Conservation (phyloP, 2,888 invertebrate species). For the Fragum fragum region DNA sequence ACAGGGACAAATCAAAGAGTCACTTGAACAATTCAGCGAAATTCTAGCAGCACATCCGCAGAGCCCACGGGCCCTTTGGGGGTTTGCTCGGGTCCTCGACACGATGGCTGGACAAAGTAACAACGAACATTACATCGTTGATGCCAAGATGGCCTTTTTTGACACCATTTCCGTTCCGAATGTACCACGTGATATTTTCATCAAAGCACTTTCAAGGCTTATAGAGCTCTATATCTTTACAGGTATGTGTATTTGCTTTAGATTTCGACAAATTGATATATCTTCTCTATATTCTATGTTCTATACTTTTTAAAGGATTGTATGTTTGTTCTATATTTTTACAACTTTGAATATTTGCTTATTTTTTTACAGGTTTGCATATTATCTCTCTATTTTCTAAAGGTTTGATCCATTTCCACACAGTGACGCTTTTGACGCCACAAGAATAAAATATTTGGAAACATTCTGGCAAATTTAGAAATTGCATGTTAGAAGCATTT, state of each 20-base stretch:
- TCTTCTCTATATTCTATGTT: too few relatives aligned
- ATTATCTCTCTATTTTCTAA: too few relatives aligned
- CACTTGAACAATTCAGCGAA: not conserved
- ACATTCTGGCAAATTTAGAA: too few relatives aligned
- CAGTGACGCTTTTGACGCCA: too few relatives aligned
- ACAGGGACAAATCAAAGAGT: not conserved
- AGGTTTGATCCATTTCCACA: too few relatives aligned
- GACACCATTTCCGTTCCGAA: not conserved
- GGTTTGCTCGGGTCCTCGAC: not conserved
- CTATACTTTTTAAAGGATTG: too few relatives aligned
- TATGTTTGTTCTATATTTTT: too few relatives aligned
- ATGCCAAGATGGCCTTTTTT: not conserved
- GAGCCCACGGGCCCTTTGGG: slow-evolving; percentile 6
- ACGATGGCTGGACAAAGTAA: not conserved
- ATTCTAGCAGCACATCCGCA: not conserved
- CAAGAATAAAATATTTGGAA: too few relatives aligned
- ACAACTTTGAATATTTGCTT: too few relatives aligned
- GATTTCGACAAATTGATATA: too few relatives aligned
- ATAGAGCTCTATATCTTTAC: not conserved
- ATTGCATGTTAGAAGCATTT: too few relatives aligned
- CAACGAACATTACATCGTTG: not conserved
- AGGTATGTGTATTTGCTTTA: not conserved
- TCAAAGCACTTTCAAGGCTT: not conserved
- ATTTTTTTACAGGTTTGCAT: too few relatives aligned
- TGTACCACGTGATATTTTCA: not conserved